phyloP scores from a whole-genome alignment of 2,113 vertebrate genomes.

The Enhydra lutris region DNA sequence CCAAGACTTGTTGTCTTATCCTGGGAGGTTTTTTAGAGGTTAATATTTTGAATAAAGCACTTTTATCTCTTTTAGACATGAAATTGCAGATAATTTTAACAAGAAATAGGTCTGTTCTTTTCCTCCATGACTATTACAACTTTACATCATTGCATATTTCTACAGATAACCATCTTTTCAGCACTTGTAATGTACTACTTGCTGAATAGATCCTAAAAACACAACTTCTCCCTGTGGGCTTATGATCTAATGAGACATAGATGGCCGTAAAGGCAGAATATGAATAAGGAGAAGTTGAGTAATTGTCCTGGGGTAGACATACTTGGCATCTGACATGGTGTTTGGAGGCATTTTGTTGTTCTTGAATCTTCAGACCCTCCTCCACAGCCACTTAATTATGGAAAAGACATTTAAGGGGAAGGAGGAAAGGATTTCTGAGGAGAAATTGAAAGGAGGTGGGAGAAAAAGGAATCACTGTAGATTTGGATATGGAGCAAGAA shows the following conservation, averaged over 20 bases:
- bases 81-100: conserved; percentile 49
- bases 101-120: conserved; percentile 58
- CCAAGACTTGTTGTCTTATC: neutral
- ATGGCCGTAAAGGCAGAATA: conserved; percentile 45
- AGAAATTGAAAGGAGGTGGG: neutral
- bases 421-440: neutral
- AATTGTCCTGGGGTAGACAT: neutral
- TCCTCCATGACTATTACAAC: conserved; percentile 29
- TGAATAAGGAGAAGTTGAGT: conserved; percentile 30
- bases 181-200: conserved; percentile 7
- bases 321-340: neutral
- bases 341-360: conserved; percentile 7
- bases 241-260: conserved; percentile 49
- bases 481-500: neutral
- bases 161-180: conserved; percentile 66
- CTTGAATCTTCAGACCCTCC: neutral
- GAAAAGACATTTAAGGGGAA: neutral
- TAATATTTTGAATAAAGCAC: conserved; percentile 50
- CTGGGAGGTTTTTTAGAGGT: conserved; percentile 45
- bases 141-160: conserved; percentile 62
- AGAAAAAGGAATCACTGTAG: neutral
- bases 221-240: conserved; percentile 47
- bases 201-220: conserved; percentile 55
- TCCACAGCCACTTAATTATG: neutral
- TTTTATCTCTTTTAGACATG: conserved; percentile 46